Percentiles rank a stretch among this genome's conserved stretches.
Conservation (phyloP, 2,888 invertebrate genomes). For the Eristalinus aeneus region DNA sequence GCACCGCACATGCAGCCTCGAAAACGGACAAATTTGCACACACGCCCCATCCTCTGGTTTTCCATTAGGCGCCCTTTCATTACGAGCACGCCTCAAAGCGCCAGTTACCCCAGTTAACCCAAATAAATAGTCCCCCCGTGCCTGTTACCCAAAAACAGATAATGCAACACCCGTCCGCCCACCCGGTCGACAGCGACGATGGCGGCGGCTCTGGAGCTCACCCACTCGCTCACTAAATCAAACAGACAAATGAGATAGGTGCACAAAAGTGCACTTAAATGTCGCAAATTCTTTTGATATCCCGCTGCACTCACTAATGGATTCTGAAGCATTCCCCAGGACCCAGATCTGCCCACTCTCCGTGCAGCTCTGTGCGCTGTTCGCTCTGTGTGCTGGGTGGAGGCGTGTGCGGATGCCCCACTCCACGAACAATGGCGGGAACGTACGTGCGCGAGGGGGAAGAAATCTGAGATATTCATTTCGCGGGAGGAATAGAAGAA, state of each 20-base stretch:
- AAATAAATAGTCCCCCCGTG: conserved; percentile 27
- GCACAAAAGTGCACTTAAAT: conserved; percentile 71
- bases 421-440: conserved; percentile 35
- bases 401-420: neutral
- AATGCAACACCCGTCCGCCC: conserved; percentile 7
- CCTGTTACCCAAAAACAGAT: conserved; percentile 20
- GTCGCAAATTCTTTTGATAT: conserved; percentile 70
- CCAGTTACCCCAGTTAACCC: conserved; percentile 51
- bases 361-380: too few species aligned
- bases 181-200: neutral
- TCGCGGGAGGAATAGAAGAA: conserved; percentile 41
- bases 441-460: conserved; percentile 50
- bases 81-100: neutral
- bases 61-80: conserved; percentile 43
- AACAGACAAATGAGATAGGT: conserved; percentile 70
- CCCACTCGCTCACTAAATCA: conserved; percentile 62
- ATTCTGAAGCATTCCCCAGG: conserved; percentile 56
- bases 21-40: neutral
- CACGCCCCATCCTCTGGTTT: neutral
- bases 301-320: conserved; percentile 70
- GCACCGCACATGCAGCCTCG: neutral
- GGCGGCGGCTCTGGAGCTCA: neutral
- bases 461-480: conserved; percentile 63
- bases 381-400: neutral
- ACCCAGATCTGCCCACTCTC: conserved; percentile 36